Conservation (phyloP, 2,113 vertebrate species). For the Hirundichthys speculiger region DNA sequence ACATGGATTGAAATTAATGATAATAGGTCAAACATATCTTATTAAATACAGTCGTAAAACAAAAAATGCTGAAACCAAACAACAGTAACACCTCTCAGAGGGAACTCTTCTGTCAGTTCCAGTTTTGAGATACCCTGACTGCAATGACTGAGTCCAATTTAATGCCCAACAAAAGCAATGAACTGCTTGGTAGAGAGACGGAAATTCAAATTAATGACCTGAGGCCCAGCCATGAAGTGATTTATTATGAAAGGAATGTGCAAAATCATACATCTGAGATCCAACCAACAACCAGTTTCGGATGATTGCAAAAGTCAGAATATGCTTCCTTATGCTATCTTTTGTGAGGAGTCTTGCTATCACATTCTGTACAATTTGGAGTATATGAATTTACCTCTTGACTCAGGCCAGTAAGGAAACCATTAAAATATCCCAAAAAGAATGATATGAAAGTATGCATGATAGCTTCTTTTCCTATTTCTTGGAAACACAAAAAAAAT, state of each 20-base stretch:
- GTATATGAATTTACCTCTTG: constrained; percentile 4
- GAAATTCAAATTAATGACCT: constrained; percentile 28
- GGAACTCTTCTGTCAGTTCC: background rate
- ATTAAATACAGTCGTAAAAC: background rate
- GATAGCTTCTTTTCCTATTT: background rate
- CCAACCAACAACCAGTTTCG: constrained; percentile 11
- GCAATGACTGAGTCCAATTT: constrained; percentile 9
- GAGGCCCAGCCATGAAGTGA: constrained; percentile 2
- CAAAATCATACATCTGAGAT: constrained; percentile 28
- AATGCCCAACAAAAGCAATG: constrained; percentile 3
- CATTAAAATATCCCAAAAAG: background rate
- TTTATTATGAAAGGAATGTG: constrained; percentile 10
- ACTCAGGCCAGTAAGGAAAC: background rate
- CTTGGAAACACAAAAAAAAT: too few relatives aligned
- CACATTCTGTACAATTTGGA: constrained; percentile 7
- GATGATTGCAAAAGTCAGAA: constrained; percentile 8
- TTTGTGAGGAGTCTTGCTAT: background rate
- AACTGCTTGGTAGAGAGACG: constrained; percentile 2
- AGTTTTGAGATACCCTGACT: background rate
- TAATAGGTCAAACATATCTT: too few relatives aligned
- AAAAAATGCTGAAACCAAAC: background rate
- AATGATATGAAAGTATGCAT: constrained; percentile 2
- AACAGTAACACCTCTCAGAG: too few relatives aligned
- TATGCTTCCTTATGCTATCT: background rate
- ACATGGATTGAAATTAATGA: too few relatives aligned